Conservation (phyloP, 2,797 vertebrate species). For the Microchirus variegatus region DNA sequence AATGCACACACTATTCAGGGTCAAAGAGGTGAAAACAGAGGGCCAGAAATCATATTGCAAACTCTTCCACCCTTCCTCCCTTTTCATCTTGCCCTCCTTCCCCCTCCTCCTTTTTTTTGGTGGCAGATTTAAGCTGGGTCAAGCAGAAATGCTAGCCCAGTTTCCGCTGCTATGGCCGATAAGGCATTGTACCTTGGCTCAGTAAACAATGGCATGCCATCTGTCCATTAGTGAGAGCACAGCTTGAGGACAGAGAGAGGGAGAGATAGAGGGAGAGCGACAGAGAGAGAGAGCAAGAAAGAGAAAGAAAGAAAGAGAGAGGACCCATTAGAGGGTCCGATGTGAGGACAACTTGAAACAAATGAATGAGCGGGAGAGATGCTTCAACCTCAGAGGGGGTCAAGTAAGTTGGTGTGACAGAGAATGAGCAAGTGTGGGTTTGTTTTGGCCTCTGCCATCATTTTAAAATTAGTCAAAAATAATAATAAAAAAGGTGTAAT, state of each 20-base stretch:
- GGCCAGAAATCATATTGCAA: conserved; percentile 61
- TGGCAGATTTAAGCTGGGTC: conserved; percentile 78
- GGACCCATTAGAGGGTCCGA: conserved; percentile 65
- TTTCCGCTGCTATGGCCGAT: conserved; percentile 81
- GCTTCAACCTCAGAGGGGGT: conserved; percentile 42
- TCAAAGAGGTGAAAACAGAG: conserved; percentile 58
- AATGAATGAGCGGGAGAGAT: conserved; percentile 37
- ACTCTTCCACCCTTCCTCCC: conserved; percentile 20
- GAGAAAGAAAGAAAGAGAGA: conserved; percentile 30
- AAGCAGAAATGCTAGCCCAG: conserved; percentile 81
- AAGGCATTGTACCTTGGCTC: conserved; percentile 83
- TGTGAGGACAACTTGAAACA: conserved; percentile 60
- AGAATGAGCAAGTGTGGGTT: conserved; percentile 2
- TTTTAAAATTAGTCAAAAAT: no score
- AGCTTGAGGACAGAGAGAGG: conserved; percentile 62
- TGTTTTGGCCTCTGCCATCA: not conserved
- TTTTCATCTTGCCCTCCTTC: conserved; percentile 28
- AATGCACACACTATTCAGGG: conserved; percentile 51
- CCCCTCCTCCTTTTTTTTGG: conserved; percentile 69
- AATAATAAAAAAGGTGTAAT: no score
- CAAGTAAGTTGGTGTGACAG: conserved; percentile 47
- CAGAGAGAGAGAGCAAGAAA: conserved; percentile 26
- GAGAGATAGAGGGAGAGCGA: conserved; percentile 22
- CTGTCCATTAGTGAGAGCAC: conserved; percentile 79
- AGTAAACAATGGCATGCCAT: conserved; percentile 83